phyloP scores from a whole-genome alignment of 2,888 invertebrate genomes.

The Euclidia mi region DNA sequence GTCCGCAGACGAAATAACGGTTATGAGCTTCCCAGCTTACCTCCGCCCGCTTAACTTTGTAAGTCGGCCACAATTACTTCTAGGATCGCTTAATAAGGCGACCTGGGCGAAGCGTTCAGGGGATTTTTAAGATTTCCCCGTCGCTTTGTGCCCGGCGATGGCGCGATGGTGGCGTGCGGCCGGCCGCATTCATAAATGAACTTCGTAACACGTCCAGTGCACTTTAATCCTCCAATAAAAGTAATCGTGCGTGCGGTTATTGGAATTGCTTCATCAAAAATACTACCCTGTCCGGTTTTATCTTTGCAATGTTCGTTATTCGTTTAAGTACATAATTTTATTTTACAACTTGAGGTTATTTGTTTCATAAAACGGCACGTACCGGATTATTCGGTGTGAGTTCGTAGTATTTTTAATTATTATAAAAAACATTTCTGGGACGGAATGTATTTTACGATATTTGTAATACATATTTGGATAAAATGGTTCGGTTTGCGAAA shows the following conservation, averaged over 20 bases:
- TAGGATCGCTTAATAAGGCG: conserved; percentile 82
- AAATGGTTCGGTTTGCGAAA: too few relatives aligned
- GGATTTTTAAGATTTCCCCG: conserved; percentile 78
- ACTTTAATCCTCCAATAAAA: conserved; percentile 84
- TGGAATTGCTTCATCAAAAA: conserved; percentile 79
- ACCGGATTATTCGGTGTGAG: conserved; percentile 23
- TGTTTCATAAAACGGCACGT: conserved; percentile 38
- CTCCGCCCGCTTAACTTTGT: conserved; percentile 84
- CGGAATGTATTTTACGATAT: too few relatives aligned
- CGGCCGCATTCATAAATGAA: conserved; percentile 67
- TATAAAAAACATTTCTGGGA: neutral
- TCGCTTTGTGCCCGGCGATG: conserved; percentile 56
- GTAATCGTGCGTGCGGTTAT: conserved; percentile 82
- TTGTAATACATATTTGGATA: too few relatives aligned
- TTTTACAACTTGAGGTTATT: conserved; percentile 57
- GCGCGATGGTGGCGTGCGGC: too few relatives aligned
- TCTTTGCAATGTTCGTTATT: conserved; percentile 59
- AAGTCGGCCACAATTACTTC: conserved; percentile 86
- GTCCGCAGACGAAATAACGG: conserved; percentile 89
- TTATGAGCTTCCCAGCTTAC: conserved; percentile 83
- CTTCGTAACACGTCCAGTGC: conserved; percentile 69
- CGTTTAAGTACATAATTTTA: conserved; percentile 52
- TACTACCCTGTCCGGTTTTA: conserved; percentile 71
- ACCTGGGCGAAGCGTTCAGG: conserved; percentile 74
- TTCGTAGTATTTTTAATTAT: neutral